Conservation (phyloP, 2,113 vertebrate genomes). For the Oreochromis spilurus region DNA sequence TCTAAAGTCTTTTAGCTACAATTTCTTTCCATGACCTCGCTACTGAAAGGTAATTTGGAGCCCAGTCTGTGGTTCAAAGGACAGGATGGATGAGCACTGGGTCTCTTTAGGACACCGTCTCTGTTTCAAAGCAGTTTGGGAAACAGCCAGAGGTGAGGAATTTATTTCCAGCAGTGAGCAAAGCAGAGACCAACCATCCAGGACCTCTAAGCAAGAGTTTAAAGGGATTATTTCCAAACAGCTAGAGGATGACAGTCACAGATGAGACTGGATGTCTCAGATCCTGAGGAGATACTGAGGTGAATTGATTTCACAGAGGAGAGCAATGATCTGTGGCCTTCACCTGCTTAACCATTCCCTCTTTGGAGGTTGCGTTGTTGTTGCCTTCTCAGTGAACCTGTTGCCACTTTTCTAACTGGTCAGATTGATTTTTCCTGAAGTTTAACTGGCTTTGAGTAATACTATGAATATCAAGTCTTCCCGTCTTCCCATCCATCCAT, state of each 20-base stretch:
- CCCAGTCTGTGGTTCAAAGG: slow-evolving; percentile 17
- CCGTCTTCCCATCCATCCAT: not conserved
- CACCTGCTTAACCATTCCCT: not conserved
- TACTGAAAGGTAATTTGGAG: slow-evolving; percentile 32
- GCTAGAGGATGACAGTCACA: slow-evolving; percentile 27
- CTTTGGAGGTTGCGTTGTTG: not conserved
- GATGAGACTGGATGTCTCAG: slow-evolving; percentile 5
- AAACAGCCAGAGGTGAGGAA: slow-evolving; percentile 52
- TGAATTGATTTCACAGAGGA: slow-evolving; percentile 11
- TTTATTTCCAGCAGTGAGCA: slow-evolving; percentile 44
- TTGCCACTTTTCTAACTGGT: not conserved
- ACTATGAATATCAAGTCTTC: too few species aligned
- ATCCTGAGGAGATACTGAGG: slow-evolving; percentile 22
- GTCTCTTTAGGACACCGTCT: slow-evolving; percentile 39
- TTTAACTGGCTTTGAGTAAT: not conserved
- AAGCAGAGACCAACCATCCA: slow-evolving; percentile 10
- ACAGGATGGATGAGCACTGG: slow-evolving; percentile 3
- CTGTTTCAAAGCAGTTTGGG: slow-evolving; percentile 44
- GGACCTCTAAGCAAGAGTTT: slow-evolving; percentile 28
- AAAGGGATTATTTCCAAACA: slow-evolving; percentile 48
- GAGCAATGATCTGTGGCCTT: not conserved
- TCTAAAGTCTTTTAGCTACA: slow-evolving; percentile 28
- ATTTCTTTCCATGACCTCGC: slow-evolving; percentile 15
- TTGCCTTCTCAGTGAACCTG: not conserved
- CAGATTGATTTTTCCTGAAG: not conserved